Percentiles rank a stretch among this genome's conserved stretches.
Conservation (phyloP, 2,113 vertebrate genomes). For the Scopus umbretta region DNA sequence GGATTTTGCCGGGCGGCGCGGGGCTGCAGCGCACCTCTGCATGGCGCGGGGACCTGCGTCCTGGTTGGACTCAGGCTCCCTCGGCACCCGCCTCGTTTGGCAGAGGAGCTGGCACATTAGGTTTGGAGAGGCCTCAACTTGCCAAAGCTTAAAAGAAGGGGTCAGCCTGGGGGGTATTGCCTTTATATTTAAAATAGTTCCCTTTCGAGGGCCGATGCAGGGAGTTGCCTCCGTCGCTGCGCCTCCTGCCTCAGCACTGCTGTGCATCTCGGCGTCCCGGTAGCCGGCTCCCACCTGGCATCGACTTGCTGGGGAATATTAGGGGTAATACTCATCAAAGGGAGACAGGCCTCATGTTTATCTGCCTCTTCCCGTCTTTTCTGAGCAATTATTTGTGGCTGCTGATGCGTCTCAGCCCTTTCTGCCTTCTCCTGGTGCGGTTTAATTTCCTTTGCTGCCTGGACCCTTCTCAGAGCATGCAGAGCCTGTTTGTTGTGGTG, state of each 20-base stretch:
- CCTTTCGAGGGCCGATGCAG: too few relatives aligned
- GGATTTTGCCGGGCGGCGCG: not conserved
- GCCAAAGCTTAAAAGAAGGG: too few relatives aligned
- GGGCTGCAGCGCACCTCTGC: not conserved
- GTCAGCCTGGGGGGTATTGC: too few relatives aligned
- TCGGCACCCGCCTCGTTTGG: not conserved
- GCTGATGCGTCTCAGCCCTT: not conserved
- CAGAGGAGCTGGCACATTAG: not conserved
- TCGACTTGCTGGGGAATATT: too few relatives aligned
- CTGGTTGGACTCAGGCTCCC: not conserved
- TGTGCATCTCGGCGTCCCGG: not conserved
- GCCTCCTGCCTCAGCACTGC: not conserved
- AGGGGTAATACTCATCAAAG: not conserved
- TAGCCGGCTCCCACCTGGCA: accelerated
- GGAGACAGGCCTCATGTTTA: not conserved
- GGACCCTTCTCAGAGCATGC: not conserved
- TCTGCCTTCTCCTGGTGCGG: not conserved
- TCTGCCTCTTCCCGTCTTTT: not conserved
- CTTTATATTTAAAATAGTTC: not conserved
- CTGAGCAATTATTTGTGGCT: not conserved
- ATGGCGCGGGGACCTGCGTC: not conserved
- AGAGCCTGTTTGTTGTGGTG: not conserved
- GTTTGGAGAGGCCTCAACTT: not conserved
- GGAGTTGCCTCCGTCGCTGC: not conserved
- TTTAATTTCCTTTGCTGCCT: not conserved